Percentiles rank a stretch among this genome's conserved stretches.
Evolutionary conservation across 2,888 invertebrate genomes (phyloP).

Genomic region (Lasioglossum marginatum): DNA sequence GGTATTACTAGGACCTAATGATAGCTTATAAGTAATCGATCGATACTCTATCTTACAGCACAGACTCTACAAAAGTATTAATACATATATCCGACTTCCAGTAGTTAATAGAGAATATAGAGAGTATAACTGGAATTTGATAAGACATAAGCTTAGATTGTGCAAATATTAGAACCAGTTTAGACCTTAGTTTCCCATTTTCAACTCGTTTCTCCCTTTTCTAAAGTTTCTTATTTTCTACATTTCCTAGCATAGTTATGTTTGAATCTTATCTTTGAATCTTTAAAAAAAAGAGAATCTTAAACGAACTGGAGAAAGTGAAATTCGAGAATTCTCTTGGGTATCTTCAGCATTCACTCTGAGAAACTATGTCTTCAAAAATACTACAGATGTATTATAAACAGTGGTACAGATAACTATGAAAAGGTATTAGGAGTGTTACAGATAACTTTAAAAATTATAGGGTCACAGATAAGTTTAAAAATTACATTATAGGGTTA

Average conservation of each 20-base stretch:
- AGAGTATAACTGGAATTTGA: background rate
- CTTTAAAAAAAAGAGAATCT: background rate
- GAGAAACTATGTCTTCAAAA: background rate
- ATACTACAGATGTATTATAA: background rate
- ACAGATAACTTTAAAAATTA: too few species aligned
- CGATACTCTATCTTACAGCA: background rate
- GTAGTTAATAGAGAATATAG: too few species aligned
- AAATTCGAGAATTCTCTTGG: background rate
- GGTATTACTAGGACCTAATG: background rate
- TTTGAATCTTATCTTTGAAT: background rate
- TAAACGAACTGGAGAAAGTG: background rate
- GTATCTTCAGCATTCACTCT: background rate
- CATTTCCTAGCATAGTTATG: background rate
- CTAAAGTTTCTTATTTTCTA: background rate
- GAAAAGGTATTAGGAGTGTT: background rate
- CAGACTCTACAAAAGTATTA: background rate
- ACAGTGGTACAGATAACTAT: background rate
- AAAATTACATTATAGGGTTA: background rate
- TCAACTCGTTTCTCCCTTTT: background rate
- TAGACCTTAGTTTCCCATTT: background rate
- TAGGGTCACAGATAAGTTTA: too few species aligned
- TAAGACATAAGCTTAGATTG: background rate
- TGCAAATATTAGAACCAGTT: background rate
- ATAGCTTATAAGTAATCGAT: background rate
- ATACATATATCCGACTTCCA: background rate